A percentile compares a stretch with the other conserved stretches of the same genome.
These are phyloP conservation scores for Myotis planiceps DNA, from an alignment of 2,797 vertebrate genomes.

Conservation along the genomic window DNA sequence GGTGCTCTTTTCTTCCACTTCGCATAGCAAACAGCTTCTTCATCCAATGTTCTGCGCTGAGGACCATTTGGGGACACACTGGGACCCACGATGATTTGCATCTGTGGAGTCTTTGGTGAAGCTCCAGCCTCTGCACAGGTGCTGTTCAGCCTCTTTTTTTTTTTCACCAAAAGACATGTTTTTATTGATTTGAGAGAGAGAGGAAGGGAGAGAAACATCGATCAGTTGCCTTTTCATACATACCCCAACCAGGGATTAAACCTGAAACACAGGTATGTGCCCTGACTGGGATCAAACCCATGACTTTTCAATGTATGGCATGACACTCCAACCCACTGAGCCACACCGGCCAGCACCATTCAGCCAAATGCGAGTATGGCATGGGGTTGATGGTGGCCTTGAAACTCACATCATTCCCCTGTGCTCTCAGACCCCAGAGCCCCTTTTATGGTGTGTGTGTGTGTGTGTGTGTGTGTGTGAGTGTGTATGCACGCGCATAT, in stretches of 20 bases:
- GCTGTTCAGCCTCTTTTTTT: neutral
- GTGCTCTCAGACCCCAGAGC: neutral
- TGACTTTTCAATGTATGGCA: no score
- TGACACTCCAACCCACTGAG: no score
- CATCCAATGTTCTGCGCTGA: neutral
- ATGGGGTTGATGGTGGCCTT: neutral
- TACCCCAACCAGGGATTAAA: no score
- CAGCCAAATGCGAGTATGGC: neutral
- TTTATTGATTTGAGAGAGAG: neutral
- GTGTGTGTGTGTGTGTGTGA: fast-evolving
- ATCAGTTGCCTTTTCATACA: no score
- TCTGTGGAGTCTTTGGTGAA: neutral
- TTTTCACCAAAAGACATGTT: neutral
- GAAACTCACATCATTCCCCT: neutral
- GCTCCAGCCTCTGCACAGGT: neutral
- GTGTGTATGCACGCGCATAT: neutral
- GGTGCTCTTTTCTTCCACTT: neutral
- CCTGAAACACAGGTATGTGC: no score
- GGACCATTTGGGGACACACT: neutral
- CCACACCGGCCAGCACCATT: no score
- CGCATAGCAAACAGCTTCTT: neutral
- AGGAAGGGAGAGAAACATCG: neutral
- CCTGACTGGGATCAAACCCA: no score
- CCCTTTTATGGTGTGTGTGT: neutral
- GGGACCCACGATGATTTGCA: fast-evolving